phyloP scores from a whole-genome alignment of 2,797 vertebrate species.

The Helicolenus hilgendorfi region DNA sequence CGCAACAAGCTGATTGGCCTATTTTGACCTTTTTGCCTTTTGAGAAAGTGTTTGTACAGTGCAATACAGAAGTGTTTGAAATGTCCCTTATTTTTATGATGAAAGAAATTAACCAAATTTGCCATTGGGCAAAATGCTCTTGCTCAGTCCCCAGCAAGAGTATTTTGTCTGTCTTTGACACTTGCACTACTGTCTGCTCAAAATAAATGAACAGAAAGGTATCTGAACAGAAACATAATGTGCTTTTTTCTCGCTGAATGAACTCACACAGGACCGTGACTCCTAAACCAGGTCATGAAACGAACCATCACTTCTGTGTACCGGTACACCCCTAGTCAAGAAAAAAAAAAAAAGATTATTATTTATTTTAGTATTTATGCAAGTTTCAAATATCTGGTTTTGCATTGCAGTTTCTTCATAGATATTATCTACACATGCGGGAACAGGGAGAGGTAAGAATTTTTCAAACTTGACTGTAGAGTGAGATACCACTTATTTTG shows the following conservation, averaged over 20 bases:
- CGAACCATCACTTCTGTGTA: too few species aligned
- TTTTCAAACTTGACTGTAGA: not conserved
- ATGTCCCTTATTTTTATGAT: not conserved
- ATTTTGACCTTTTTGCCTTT: not conserved
- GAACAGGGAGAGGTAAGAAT: not conserved
- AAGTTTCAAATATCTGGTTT: not conserved
- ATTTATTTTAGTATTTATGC: not conserved
- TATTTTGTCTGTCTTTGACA: not conserved
- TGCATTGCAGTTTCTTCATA: not conserved
- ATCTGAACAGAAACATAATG: too few species aligned
- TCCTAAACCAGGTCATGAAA: too few species aligned
- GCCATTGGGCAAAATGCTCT: not conserved
- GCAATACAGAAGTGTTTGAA: not conserved
- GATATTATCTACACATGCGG: rapidly evolving
- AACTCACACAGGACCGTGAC: not conserved
- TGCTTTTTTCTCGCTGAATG: not conserved
- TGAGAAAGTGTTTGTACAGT: not conserved
- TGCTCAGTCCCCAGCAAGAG: not conserved
- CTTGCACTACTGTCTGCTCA: too few species aligned
- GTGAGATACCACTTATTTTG: not conserved
- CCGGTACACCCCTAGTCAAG: too few species aligned
- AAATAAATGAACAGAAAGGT: too few species aligned
- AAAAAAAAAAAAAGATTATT: not conserved
- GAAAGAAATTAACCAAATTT: not conserved
- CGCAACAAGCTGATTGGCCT: not conserved